phyloP scores from a whole-genome alignment of 2,888 invertebrate genomes.

The Stenodema calcarata region DNA sequence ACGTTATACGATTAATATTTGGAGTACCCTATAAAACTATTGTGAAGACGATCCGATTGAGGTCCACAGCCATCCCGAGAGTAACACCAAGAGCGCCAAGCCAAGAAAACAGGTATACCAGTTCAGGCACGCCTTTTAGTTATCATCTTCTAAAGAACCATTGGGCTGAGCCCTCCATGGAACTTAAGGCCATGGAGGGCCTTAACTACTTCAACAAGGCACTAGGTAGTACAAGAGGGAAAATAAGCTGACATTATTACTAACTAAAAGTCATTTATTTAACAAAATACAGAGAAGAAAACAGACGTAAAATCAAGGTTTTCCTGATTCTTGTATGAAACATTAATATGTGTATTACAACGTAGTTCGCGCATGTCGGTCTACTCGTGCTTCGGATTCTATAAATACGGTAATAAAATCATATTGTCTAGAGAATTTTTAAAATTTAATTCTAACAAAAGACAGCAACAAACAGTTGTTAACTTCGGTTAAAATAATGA shows the following conservation, averaged over 20 bases:
- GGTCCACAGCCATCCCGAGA: no score
- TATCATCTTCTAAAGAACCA: no score
- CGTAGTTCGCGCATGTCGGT: not conserved
- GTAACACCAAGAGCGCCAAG: no score
- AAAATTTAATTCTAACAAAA: not conserved
- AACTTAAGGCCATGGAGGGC: no score
- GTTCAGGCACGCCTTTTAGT: no score
- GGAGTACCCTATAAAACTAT: no score
- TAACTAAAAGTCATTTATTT: constrained; percentile 47
- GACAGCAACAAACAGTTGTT: not conserved
- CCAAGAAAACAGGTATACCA: no score
- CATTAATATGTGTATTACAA: not conserved
- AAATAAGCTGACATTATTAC: not conserved
- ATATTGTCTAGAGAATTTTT: not conserved
- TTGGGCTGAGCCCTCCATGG: no score
- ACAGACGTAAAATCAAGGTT: constrained; percentile 15
- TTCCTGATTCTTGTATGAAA: constrained; percentile 15
- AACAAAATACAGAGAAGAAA: constrained; percentile 40
- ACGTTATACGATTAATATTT: no score
- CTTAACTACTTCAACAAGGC: no score
- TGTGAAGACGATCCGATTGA: no score
- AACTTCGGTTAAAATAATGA: constrained; percentile 46
- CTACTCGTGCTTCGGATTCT: constrained; percentile 15
- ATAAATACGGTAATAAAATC: constrained; percentile 10
- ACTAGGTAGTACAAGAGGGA: no score